A percentile compares a stretch with the other conserved stretches of the same genome.
Evolutionary conservation across 2,797 vertebrate species (phyloP).

Genomic region (Anguilla marmorata): DNA sequence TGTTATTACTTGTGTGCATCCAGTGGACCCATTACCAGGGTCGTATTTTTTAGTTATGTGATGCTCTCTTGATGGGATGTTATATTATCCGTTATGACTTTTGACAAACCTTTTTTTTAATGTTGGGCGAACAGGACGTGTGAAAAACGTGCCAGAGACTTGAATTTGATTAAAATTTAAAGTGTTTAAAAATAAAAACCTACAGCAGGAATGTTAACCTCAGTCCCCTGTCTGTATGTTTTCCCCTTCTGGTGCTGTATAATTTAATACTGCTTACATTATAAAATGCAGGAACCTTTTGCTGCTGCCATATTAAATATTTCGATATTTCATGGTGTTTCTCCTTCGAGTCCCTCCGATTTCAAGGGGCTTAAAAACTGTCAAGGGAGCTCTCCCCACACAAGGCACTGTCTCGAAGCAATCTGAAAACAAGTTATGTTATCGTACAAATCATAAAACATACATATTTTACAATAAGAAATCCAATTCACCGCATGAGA

Average conservation of each 20-base stretch:
- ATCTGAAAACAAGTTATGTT: background rate
- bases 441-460: background rate
- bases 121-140: no score
- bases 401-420: background rate
- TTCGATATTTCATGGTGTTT: background rate
- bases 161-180: background rate
- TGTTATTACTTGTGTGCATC: background rate
- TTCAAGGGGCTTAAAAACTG: background rate
- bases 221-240: background rate
- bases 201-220: background rate
- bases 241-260: background rate
- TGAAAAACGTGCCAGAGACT: background rate
- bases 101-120: no score
- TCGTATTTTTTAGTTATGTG: background rate
- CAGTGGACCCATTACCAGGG: background rate
- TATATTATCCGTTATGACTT: background rate
- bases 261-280: constrained; percentile 1
- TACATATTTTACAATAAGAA: no score
- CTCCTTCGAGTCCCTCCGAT: background rate
- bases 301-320: background rate
- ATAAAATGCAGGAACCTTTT: constrained; percentile 5
- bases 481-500: no score
- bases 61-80: background rate
- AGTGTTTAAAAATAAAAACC: background rate
- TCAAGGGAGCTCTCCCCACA: background rate